Percentiles rank a stretch among this genome's conserved stretches.
These are phyloP conservation scores for Pangasius larnaudii DNA, from an alignment of 2,797 vertebrate genomes.

Conservation along the genomic window DNA sequence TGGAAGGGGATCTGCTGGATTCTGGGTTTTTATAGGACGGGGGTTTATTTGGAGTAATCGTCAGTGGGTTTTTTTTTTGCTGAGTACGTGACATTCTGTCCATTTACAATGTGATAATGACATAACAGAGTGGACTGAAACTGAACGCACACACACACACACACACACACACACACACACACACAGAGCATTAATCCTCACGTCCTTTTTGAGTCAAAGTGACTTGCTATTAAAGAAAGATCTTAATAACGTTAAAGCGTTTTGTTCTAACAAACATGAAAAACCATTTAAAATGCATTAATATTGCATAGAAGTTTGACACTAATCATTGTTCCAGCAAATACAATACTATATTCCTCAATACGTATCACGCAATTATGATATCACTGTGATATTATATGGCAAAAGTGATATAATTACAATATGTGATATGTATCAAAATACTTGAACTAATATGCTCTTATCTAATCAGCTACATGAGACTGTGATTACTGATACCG, in stretches of 20 bases:
- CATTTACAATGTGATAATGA: slow-evolving; percentile 23
- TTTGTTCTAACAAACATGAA: not conserved
- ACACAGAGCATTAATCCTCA: not conserved
- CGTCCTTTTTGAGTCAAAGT: not conserved
- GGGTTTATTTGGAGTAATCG: slow-evolving; percentile 52
- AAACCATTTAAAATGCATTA: slow-evolving; percentile 9
- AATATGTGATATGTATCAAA: not conserved
- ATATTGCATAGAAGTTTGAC: not conserved
- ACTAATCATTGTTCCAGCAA: not conserved
- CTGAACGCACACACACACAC: slow-evolving; percentile 1
- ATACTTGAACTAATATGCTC: not conserved
- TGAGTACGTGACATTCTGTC: slow-evolving; percentile 55
- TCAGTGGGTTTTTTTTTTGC: slow-evolving; percentile 42
- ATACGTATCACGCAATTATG: not conserved
- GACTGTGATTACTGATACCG: not conserved
- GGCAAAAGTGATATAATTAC: not conserved
- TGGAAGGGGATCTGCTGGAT: slow-evolving; percentile 63
- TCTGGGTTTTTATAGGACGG: slow-evolving; percentile 56
- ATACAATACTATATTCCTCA: not conserved
- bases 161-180: slow-evolving; percentile 11
- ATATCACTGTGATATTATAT: not conserved
- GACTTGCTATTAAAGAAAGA: not conserved
- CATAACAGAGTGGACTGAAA: not conserved
- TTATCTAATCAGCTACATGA: not conserved
- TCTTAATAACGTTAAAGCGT: not conserved